phyloP scores from a whole-genome alignment of 2,113 vertebrate genomes.

The Gadus chalcogrammus region DNA sequence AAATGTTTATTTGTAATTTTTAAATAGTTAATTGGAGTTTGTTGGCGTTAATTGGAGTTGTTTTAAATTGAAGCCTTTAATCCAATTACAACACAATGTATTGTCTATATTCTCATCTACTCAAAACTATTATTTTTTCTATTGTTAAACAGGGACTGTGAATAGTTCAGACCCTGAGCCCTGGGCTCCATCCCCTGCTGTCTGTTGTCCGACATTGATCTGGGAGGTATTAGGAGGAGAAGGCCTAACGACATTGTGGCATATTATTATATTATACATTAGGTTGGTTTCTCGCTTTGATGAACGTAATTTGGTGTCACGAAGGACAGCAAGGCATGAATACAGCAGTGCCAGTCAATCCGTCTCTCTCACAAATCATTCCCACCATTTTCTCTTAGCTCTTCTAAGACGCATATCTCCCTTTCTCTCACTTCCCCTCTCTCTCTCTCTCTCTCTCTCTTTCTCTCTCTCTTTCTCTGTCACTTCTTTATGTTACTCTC shows the following conservation, averaged over 20 bases:
- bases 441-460: conserved; percentile 40
- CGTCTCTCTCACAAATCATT: conserved; percentile 50
- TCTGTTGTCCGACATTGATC: conserved; percentile 8
- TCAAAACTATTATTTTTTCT: no score
- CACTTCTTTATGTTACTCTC: neutral
- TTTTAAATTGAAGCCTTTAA: no score
- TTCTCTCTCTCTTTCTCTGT: conserved; percentile 31
- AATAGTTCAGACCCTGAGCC: no score
- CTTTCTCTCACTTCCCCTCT: conserved; percentile 5
- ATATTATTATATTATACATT: conserved; percentile 1
- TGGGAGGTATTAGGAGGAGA: conserved; percentile 35
- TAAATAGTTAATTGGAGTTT: no score
- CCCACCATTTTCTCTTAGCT: conserved; percentile 43
- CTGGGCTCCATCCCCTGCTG: neutral
- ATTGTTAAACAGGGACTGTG: no score
- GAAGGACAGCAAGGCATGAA: conserved; percentile 57
- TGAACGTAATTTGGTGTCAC: conserved; percentile 69
- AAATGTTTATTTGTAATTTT: no score
- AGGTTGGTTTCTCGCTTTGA: conserved; percentile 55
- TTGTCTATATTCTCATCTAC: no score
- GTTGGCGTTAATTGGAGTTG: no score
- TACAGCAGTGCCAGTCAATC: conserved; percentile 24
- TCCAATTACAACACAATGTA: no score
- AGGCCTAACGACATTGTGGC: conserved; percentile 23
- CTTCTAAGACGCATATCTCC: conserved; percentile 36